Percentiles rank a stretch among this genome's conserved stretches.
These are phyloP conservation scores for Teleiodes luculella DNA, from an alignment of 2,888 invertebrate species.

Conservation along the genomic window DNA sequence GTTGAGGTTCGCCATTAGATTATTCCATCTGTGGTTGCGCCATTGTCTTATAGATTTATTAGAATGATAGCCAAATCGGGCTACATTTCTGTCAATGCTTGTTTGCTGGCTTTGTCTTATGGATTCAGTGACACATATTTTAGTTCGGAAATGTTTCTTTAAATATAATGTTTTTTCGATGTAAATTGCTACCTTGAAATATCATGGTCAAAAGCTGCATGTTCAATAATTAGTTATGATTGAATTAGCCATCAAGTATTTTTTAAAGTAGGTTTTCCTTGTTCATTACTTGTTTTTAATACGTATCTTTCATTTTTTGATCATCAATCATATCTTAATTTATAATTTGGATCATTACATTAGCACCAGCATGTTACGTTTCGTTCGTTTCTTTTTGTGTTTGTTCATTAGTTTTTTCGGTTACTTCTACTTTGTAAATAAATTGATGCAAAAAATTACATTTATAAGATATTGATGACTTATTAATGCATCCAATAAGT, in stretches of 20 bases:
- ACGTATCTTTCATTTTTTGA: not conserved
- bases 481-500: too few species aligned
- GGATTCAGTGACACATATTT: not conserved
- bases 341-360: not conserved
- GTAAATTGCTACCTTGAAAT: too few species aligned
- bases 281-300: not conserved
- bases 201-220: too few species aligned
- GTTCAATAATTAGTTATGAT: too few species aligned
- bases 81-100: conserved; percentile 24
- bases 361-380: not conserved
- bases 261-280: too few species aligned
- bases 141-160: not conserved
- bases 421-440: not conserved
- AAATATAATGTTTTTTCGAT: too few species aligned
- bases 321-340: not conserved
- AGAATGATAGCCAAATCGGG: not conserved
- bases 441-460: too few species aligned
- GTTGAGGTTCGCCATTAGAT: not conserved
- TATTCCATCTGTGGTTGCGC: not conserved
- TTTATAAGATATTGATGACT: too few species aligned
- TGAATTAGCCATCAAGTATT: too few species aligned
- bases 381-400: not conserved
- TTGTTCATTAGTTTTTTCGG: not conserved
- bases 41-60: conserved; percentile 11
- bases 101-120: not conserved